phyloP scores from a whole-genome alignment of 2,888 invertebrate species.

The Andrena minutula region DNA sequence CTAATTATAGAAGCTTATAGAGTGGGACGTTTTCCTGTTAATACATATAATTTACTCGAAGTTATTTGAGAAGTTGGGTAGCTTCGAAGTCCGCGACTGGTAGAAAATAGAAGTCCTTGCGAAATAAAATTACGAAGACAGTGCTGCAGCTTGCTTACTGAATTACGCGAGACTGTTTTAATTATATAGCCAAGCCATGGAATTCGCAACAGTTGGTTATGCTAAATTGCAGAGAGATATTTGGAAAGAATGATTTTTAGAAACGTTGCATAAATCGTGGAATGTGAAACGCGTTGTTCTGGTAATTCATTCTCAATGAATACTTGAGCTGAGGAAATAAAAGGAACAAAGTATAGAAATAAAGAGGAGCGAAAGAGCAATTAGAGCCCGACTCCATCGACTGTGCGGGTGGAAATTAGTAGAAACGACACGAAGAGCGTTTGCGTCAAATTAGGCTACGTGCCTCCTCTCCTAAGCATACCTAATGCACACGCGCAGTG shows the following conservation, averaged over 20 bases:
- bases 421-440: not conserved
- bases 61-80: not conserved
- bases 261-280: too few relatives aligned
- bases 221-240: too few relatives aligned
- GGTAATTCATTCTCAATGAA: not conserved
- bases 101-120: not conserved
- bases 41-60: not conserved
- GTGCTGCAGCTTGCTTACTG: too few relatives aligned
- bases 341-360: not conserved
- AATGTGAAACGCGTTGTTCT: too few relatives aligned
- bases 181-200: too few relatives aligned
- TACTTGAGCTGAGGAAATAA: not conserved
- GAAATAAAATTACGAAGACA: too few relatives aligned
- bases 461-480: not conserved
- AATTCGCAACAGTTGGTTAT: too few relatives aligned
- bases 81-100: not conserved
- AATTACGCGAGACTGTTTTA: too few relatives aligned
- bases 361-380: not conserved
- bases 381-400: not conserved
- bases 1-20: not conserved
- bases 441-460: not conserved
- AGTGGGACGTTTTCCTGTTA: too few relatives aligned
- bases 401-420: not conserved
- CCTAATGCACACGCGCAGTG: not conserved
- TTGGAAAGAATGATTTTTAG: too few relatives aligned